Percentiles rank a stretch among this genome's conserved stretches.
These are phyloP conservation scores for Muscicapa adusta DNA, from an alignment of 2,113 vertebrate genomes.

Conservation along the genomic window DNA sequence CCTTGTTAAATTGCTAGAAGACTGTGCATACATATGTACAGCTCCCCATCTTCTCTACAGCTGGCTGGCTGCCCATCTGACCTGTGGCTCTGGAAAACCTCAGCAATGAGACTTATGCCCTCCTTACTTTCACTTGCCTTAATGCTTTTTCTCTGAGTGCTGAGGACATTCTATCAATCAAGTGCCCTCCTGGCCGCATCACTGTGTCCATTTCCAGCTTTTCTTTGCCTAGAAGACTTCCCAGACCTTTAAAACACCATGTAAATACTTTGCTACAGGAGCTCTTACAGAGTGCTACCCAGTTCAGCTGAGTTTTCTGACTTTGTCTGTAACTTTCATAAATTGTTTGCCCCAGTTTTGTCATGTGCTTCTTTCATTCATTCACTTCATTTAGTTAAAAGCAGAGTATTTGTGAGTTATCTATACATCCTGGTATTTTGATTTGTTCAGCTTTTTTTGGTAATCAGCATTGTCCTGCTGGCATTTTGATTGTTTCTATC, in stretches of 20 bases:
- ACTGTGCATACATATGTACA: not conserved
- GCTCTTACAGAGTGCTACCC: not conserved
- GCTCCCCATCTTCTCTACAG: not conserved
- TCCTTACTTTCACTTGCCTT: not conserved
- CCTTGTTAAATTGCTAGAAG: not conserved
- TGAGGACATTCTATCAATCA: not conserved
- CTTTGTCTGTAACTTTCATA: not conserved
- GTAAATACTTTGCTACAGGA: not conserved
- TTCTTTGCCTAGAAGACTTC: not conserved
- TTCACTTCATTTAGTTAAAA: not conserved
- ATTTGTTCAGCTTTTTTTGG: not conserved
- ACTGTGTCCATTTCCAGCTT: not conserved
- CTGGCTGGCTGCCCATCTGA: not conserved
- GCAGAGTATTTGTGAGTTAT: not conserved
- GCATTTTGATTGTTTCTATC: not conserved
- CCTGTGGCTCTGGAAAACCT: not conserved
- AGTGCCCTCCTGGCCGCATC: not conserved
- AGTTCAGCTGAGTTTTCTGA: not conserved
- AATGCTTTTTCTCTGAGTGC: not conserved
- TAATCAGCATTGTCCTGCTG: not conserved
- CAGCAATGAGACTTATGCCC: not conserved
- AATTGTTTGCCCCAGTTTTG: not conserved
- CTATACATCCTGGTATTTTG: not conserved
- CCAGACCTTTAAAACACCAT: not conserved
- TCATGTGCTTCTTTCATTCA: not conserved